These are phyloP conservation scores for Cercopithecus mona DNA, from an alignment of 2,113 vertebrate species.

Conservation along the genomic window DNA sequence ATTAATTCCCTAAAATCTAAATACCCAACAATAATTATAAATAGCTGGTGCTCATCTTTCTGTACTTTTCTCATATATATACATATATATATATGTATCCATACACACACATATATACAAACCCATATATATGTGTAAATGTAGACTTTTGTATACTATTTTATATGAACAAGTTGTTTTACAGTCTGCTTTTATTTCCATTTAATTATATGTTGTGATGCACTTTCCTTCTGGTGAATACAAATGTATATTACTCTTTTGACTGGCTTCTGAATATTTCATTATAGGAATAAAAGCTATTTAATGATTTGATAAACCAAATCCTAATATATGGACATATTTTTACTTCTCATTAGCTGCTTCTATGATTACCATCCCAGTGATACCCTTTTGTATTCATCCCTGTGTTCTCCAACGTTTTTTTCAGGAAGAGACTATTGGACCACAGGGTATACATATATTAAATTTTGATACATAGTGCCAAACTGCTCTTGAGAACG, in stretches of 20 bases:
- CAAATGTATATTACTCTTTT: not conserved
- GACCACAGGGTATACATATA: not conserved
- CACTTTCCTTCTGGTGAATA: not conserved
- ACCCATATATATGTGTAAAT: not conserved
- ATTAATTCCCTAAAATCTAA: not conserved
- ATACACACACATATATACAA: not conserved
- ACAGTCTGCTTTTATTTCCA: not conserved
- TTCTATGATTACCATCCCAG: not conserved
- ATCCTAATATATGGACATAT: not conserved
- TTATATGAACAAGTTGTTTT: not conserved
- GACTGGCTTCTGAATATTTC: not conserved
- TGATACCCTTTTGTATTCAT: not conserved
- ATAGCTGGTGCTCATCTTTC: not conserved
- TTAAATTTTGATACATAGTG: slow-evolving; percentile 9
- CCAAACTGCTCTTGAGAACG: not conserved
- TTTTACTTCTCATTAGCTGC: slow-evolving; percentile 37
- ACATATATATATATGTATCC: not conserved
- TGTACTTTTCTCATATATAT: not conserved
- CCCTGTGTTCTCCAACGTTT: not conserved
- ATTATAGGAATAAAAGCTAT: not conserved
- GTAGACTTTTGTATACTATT: not conserved
- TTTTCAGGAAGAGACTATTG: not conserved
- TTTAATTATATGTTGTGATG: not conserved
- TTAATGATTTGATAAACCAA: not conserved
- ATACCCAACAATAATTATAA: not conserved